These are phyloP conservation scores for Drosophila parabipectinata DNA, from an alignment of 1,140 invertebrate species.

Conservation along the genomic window DNA sequence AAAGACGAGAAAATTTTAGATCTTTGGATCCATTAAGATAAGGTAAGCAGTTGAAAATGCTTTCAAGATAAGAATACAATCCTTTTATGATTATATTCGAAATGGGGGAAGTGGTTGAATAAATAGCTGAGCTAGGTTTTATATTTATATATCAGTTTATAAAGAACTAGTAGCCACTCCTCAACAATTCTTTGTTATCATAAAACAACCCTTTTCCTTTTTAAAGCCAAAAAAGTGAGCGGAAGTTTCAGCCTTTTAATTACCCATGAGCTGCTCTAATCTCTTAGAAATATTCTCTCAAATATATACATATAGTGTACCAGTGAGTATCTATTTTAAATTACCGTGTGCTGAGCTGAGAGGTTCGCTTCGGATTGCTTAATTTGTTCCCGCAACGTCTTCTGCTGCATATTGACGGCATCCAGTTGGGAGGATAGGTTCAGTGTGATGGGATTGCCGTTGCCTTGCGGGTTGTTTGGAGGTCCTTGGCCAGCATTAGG, in stretches of 20 bases:
- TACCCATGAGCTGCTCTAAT: constrained; percentile 35
- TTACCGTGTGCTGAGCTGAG: constrained; percentile 94
- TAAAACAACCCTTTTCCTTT: background rate
- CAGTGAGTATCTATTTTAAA: constrained; percentile 41
- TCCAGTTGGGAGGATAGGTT: constrained; percentile 84
- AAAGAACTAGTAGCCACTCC: background rate
- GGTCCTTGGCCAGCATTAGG: constrained; percentile 30
- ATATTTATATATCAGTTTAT: background rate
- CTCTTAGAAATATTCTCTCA: constrained; percentile 26
- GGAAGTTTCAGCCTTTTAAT: constrained; percentile 1
- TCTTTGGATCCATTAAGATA: background rate
- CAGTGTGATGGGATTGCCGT: constrained; percentile 70
- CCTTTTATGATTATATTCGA: background rate
- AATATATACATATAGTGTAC: constrained; percentile 27
- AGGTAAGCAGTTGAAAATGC: background rate
- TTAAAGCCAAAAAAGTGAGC: background rate
- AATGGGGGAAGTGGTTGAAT: background rate
- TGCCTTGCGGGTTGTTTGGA: constrained; percentile 36
- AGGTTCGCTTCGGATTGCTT: constrained; percentile 97
- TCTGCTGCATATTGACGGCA: constrained; percentile 88
- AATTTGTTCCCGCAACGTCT: constrained; percentile 94
- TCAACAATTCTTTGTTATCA: background rate
- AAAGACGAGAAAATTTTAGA: background rate
- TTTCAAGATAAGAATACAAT: background rate
- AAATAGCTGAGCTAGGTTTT: background rate